These are phyloP conservation scores for Galagoides demidoff DNA, from an alignment of 2,797 vertebrate genomes.

Conservation along the genomic window DNA sequence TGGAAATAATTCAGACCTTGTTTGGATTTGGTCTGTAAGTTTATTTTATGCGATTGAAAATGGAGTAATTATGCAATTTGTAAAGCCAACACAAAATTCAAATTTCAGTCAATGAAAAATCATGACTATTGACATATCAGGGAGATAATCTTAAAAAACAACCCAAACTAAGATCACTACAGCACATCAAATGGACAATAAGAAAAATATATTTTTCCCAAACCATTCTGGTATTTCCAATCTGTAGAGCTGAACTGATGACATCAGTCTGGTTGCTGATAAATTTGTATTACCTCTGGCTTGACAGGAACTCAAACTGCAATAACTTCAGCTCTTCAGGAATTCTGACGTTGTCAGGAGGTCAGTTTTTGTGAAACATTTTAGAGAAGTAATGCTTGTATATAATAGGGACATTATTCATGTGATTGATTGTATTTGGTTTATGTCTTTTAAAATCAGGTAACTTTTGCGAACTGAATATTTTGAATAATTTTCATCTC, in stretches of 20 bases:
- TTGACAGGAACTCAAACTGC: neutral
- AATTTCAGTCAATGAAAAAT: neutral
- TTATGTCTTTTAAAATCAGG: neutral
- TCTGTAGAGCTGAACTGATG: neutral
- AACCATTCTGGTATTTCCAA: neutral
- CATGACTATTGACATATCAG: neutral
- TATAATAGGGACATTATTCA: conserved; percentile 20
- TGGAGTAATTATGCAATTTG: neutral
- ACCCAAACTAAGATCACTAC: neutral
- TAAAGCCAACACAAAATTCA: neutral
- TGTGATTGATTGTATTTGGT: neutral
- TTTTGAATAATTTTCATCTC: neutral
- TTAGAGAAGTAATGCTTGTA: conserved; percentile 4
- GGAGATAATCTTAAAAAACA: conserved; percentile 22
- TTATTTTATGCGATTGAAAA: neutral
- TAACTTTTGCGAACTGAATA: conserved; percentile 2
- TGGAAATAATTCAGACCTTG: neutral
- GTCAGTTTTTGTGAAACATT: conserved; percentile 25
- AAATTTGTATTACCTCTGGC: neutral
- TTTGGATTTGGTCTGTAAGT: neutral
- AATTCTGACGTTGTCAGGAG: conserved; percentile 2
- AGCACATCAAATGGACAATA: neutral
- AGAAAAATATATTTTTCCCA: conserved; percentile 6
- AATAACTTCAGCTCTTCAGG: neutral
- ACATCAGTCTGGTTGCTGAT: conserved; percentile 36